Conservation (phyloP, 37 sponge, comb jelly and placozoan genomes). For the Geodia barretti region DNA sequence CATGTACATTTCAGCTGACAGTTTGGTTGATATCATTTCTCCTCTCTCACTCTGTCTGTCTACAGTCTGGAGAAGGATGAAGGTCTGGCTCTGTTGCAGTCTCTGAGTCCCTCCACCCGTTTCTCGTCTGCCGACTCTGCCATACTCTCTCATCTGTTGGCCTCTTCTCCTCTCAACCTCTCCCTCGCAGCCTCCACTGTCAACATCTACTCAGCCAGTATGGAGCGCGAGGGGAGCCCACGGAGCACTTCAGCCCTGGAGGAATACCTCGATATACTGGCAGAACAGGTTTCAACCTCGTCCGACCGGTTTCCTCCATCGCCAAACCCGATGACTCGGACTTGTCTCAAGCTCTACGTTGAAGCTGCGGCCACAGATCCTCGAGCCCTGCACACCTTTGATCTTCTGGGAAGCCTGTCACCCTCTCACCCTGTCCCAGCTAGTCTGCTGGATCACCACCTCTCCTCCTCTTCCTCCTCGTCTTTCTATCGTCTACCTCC, state of each 20-base stretch:
- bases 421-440: slow-evolving; percentile 31
- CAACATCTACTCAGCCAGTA: slow-evolving; percentile 29
- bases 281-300: not conserved
- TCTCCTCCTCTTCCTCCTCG: slow-evolving; percentile 7
- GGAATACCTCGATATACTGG: slow-evolving; percentile 21
- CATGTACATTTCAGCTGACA: not conserved
- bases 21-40: not conserved
- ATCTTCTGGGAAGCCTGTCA: slow-evolving; percentile 40
- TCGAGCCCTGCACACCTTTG: slow-evolving; percentile 29
- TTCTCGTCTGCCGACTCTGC: not conserved
- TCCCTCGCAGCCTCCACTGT: slow-evolving; percentile 51
- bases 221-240: not conserved
- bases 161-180: slow-evolving; percentile 21
- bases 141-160: slow-evolving; percentile 6
- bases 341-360: slow-evolving; percentile 18
- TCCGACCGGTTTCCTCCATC: too few species aligned
- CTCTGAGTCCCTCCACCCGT: not conserved
- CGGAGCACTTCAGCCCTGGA: not conserved
- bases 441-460: slow-evolving; percentile 17
- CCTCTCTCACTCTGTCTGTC: not conserved
- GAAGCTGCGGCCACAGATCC: slow-evolving; percentile 42
- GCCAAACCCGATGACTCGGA: not conserved
- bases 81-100: slow-evolving; percentile 7
- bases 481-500: slow-evolving; percentile 46
- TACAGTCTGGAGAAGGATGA: not conserved